Base-by-base conservation (phyloP, 2,797 vertebrate genomes). In the Microctenopoma lineatum region DNA sequence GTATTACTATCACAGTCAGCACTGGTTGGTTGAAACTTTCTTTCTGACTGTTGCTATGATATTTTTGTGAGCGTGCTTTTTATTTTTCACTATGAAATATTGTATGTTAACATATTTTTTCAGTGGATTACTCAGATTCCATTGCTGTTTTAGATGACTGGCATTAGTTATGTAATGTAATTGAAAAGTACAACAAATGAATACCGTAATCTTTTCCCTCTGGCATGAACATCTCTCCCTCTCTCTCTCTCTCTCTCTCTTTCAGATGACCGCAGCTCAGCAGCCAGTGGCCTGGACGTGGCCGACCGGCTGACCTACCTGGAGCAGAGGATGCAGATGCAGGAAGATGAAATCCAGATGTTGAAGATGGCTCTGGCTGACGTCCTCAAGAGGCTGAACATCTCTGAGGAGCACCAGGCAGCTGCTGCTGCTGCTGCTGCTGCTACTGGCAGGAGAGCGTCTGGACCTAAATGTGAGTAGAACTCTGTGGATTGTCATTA, bases 291-390 rank as follows among this genome's bases (percentile, higher is more conserved):
- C 54, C 93, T 97, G 95, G 97, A 98, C 75, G 96, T 98, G 58
- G 94, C 92, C 0, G 97, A 99, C 87, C 95, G 97, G 46, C 95
- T 99, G 47, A 96, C 96, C 56, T 96, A 96, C 56, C 94, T 99
- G 86, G 97, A 99, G 92, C 97, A 98, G 91, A 95, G 96, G 3
- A 96, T 99, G 80, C 97, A 98, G 93, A 96, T 98, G 95, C 97
- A 99, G 77, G 97, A 99, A 48, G 97, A 99, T 2, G 97, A 99
- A 81, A 96, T 99, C 87, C 97, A 98, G 93, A 93, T 98, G 91
- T 90, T 99, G 83, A 99, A 98, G 86, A 95, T 97, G 50, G 95
- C 96, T 0, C 91, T 99, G 90, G 95, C 97, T 0, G 97, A 99
- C 8, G 97, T 99, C 44, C 96, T 99, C 52, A 95, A 98, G 81